Percentiles rank a stretch among this genome's conserved stretches.
phyloP scores from a whole-genome alignment of 2,797 vertebrate species.

The Spinus olivaceus region DNA sequence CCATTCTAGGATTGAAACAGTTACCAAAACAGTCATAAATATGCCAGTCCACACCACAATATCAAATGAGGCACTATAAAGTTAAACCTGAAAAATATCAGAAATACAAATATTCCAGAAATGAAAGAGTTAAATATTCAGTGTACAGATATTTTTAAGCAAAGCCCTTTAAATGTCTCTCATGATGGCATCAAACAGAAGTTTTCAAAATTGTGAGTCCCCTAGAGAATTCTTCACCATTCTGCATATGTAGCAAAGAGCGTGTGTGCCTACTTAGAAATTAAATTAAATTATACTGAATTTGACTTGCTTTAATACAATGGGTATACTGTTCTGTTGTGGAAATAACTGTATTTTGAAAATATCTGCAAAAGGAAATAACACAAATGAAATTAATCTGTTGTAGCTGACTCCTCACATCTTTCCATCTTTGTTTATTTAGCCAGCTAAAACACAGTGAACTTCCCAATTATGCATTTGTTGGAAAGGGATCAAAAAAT shows the following conservation, averaged over 20 bases:
- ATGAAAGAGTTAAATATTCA: neutral
- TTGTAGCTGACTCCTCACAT: neutral
- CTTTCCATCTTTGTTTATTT: neutral
- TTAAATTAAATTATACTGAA: neutral
- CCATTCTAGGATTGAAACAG: neutral
- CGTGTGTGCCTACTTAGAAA: neutral
- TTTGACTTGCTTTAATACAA: neutral
- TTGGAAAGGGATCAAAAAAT: neutral
- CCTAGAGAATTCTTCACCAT: neutral
- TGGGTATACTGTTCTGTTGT: neutral
- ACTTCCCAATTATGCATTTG: neutral
- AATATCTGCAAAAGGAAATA: neutral
- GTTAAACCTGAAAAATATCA: neutral
- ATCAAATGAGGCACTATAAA: neutral
- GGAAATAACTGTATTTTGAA: neutral
- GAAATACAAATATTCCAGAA: neutral
- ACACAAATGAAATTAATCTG: neutral
- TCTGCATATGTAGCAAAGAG: neutral
- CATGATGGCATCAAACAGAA: neutral
- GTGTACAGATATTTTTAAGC: neutral
- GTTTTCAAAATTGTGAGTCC: neutral
- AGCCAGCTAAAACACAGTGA: neutral
- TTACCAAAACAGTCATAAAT: neutral
- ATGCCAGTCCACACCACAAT: neutral
- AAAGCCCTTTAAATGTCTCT: neutral